These are phyloP conservation scores for Callinectes sapidus DNA, from an alignment of 2,888 invertebrate species.

Conservation along the genomic window DNA sequence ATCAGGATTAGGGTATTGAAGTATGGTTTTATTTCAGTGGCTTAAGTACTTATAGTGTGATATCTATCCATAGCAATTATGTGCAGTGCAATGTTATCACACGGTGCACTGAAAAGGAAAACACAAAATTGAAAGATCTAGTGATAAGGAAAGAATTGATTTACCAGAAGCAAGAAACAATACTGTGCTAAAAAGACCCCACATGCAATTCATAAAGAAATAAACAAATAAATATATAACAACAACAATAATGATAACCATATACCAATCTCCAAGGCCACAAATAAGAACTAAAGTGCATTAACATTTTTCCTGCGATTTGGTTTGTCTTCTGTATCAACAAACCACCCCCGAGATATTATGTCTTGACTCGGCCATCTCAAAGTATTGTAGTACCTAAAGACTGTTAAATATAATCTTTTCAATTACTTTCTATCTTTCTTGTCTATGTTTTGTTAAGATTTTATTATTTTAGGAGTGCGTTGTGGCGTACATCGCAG, in stretches of 20 bases:
- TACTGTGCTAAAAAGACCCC: background rate
- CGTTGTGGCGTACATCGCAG: too few species aligned
- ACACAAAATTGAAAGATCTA: background rate
- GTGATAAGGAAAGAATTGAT: background rate
- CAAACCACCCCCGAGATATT: too few species aligned
- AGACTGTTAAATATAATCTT: too few species aligned
- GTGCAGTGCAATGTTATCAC: background rate
- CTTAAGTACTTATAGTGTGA: background rate
- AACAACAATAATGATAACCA: background rate
- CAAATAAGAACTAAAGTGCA: background rate
- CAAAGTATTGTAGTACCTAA: too few species aligned
- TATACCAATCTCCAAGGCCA: background rate
- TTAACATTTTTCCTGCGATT: too few species aligned
- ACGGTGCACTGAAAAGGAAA: constrained; percentile 43
- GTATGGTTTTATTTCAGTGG: background rate
- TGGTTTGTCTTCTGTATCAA: too few species aligned
- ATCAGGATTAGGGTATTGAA: background rate
- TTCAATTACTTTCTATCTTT: too few species aligned
- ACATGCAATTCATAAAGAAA: background rate
- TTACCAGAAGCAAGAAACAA: background rate
- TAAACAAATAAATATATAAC: background rate
- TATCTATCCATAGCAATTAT: background rate
- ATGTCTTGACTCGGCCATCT: too few species aligned
- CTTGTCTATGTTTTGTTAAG: too few species aligned
- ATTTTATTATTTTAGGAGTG: too few species aligned